These are phyloP conservation scores for Galaxea fascicularis DNA, from an alignment of 92 coral and sea anemone genomes.

Conservation along the genomic window DNA sequence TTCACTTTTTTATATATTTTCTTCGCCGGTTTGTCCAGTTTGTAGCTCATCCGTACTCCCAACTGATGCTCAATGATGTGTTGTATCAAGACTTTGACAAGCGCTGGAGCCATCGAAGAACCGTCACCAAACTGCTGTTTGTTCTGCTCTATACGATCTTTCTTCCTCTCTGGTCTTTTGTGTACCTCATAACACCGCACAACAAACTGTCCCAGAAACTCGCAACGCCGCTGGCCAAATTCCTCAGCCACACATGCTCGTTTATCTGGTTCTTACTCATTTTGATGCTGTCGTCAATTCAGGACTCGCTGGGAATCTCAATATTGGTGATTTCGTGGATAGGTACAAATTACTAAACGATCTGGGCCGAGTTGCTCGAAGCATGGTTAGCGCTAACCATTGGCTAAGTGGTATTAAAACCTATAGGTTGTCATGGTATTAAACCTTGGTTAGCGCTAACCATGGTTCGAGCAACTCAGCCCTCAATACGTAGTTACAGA, in stretches of 20 bases:
- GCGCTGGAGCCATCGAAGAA: conserved; percentile 51
- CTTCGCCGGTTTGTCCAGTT: conserved; percentile 66
- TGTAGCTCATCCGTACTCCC: conserved; percentile 93
- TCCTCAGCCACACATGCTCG: conserved; percentile 71
- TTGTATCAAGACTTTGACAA: conserved; percentile 74
- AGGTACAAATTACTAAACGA: conserved; percentile 45
- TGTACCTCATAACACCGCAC: conserved; percentile 65
- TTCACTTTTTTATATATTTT: background rate
- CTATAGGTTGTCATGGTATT: too few species aligned
- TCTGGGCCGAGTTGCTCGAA: too few species aligned
- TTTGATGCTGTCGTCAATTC: conserved; percentile 66
- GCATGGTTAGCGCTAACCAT: too few species aligned
- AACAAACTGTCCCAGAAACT: conserved; percentile 59
- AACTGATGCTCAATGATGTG: conserved; percentile 87
- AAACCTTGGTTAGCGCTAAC: too few species aligned
- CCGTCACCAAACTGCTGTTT: conserved; percentile 41
- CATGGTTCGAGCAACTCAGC: too few species aligned
- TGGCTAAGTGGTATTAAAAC: too few species aligned
- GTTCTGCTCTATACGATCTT: conserved; percentile 64
- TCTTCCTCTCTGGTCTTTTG: conserved; percentile 69
- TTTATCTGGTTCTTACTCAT: conserved; percentile 75
- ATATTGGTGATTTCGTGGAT: conserved; percentile 43
- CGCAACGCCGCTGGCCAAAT: conserved; percentile 80
- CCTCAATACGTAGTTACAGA: too few species aligned
- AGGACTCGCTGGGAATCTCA: conserved; percentile 62